Evolutionary conservation across 2,888 invertebrate genomes (phyloP).

Genomic region (Aelia acuminata): DNA sequence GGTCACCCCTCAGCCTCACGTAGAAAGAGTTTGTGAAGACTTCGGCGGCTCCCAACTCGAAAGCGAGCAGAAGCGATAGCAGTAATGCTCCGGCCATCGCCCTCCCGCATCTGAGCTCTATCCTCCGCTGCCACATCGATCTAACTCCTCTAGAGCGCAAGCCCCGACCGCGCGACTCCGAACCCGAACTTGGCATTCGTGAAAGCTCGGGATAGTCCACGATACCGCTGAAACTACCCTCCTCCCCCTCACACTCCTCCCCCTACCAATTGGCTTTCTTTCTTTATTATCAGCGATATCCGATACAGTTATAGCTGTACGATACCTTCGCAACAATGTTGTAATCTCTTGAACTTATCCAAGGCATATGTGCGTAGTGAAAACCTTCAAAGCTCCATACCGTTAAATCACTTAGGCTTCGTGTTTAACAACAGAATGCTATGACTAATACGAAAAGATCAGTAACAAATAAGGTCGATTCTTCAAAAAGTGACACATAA

Average conservation of each 20-base stretch:
- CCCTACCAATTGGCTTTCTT: neutral
- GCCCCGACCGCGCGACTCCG: neutral
- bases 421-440: too few relatives aligned
- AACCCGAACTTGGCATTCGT: neutral
- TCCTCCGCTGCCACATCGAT: neutral
- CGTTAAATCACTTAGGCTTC: too few relatives aligned
- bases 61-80: neutral
- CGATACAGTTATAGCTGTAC: neutral
- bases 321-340: neutral
- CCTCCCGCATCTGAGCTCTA: conserved; percentile 48
- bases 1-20: conserved; percentile 87
- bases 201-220: neutral
- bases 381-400: too few relatives aligned
- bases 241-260: neutral
- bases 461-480: too few relatives aligned
- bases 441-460: too few relatives aligned
- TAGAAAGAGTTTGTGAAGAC: conserved; percentile 97
- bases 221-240: neutral
- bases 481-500: too few relatives aligned
- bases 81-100: conserved; percentile 54
- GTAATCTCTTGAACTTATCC: too few relatives aligned
- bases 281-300: neutral
- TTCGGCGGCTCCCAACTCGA: conserved; percentile 68
- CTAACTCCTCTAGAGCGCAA: conserved; percentile 3
- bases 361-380: too few relatives aligned